Conservation (phyloP, 1,140 invertebrate genomes). For the Trachymyrmex septentrionalis region DNA sequence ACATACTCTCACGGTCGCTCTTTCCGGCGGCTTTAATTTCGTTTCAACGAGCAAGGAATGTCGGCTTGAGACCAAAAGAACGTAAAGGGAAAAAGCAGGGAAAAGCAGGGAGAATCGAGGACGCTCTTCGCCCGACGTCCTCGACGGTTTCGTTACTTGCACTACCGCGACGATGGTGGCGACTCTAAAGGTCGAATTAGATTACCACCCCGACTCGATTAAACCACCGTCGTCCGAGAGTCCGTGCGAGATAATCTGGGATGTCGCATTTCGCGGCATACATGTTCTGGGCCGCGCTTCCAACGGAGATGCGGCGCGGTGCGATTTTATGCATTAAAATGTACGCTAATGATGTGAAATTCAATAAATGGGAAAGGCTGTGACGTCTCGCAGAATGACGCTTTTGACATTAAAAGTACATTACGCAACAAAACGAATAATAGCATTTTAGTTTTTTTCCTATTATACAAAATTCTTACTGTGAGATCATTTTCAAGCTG, state of each 20-base stretch:
- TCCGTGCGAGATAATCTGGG: constrained; percentile 70
- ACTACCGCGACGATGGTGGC: constrained; percentile 64
- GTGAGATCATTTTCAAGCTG: neutral
- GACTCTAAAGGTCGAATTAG: constrained; percentile 81
- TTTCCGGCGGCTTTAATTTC: constrained; percentile 79
- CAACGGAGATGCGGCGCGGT: constrained; percentile 32
- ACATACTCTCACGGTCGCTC: constrained; percentile 37
- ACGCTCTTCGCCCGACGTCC: constrained; percentile 57
- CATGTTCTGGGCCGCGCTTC: constrained; percentile 43
- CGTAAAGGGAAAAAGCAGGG: constrained; percentile 7
- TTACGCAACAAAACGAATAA: neutral
- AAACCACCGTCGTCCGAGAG: constrained; percentile 75
- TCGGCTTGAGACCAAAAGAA: constrained; percentile 69
- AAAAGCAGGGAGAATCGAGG: constrained; percentile 69
- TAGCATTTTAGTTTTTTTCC: neutral
- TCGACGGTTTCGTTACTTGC: constrained; percentile 76
- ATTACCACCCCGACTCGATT: constrained; percentile 83
- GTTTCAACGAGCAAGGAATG: constrained; percentile 75
- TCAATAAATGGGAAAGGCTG: constrained; percentile 20
- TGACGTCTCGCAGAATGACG: neutral
- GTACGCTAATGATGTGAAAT: constrained; percentile 24
- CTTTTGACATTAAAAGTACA: constrained; percentile 13
- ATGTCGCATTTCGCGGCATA: constrained; percentile 58
- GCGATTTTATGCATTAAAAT: constrained; percentile 65
- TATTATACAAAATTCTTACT: neutral